phyloP scores from a whole-genome alignment of 1,140 invertebrate genomes.

The Oedothorax gibbosus region DNA sequence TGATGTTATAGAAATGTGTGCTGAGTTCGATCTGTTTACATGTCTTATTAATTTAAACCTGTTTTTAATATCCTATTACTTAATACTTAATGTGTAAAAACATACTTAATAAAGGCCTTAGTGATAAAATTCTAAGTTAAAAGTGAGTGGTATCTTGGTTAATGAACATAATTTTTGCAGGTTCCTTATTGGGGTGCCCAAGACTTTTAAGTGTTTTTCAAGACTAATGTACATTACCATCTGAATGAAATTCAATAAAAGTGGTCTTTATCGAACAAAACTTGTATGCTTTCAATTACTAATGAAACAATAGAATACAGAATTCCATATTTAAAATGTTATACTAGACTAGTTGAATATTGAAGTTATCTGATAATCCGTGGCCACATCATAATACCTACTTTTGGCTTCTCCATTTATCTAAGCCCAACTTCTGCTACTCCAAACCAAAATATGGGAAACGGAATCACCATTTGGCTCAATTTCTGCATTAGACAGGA shows the following conservation, averaged over 20 bases:
- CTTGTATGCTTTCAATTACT: no score
- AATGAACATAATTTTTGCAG: slow-evolving; percentile 25
- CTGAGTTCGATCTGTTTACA: not conserved
- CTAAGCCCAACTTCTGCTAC: no score
- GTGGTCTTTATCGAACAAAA: not conserved
- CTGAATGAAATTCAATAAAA: slow-evolving; percentile 13
- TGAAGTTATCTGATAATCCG: no score
- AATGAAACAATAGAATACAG: no score
- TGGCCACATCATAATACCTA: no score
- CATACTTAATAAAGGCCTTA: not conserved
- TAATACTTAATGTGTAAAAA: not conserved
- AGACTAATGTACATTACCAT: not conserved
- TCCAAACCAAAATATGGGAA: no score
- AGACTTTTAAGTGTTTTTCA: slow-evolving; percentile 25
- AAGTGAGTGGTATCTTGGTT: not conserved
- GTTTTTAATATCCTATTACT: not conserved
- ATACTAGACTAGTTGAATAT: no score
- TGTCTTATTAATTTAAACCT: not conserved
- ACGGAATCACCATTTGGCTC: no score
- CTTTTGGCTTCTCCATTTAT: no score
- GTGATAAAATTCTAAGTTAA: no score
- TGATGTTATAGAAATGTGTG: not conserved
- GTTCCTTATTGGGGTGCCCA: slow-evolving; percentile 29
- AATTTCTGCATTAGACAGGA: no score
- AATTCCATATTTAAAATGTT: no score